These are phyloP conservation scores for Monochamus saltuarius DNA, from an alignment of 1,140 invertebrate genomes.

Conservation along the genomic window DNA sequence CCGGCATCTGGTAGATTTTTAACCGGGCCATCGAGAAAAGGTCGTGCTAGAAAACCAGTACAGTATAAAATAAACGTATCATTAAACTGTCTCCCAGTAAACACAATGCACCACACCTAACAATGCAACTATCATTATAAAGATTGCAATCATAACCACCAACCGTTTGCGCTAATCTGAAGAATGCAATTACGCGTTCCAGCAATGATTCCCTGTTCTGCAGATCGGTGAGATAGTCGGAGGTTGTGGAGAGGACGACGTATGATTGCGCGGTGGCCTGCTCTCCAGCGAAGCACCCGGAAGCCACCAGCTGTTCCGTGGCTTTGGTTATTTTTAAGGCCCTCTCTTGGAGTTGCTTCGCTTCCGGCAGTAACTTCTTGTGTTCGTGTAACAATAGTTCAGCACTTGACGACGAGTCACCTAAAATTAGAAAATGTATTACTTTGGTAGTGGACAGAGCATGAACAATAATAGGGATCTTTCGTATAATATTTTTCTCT, in stretches of 20 bases:
- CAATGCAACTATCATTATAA: background rate
- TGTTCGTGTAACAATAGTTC: constrained; percentile 70
- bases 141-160: constrained; percentile 31
- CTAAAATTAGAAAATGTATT: constrained; percentile 40
- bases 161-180: constrained; percentile 70
- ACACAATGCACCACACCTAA: background rate
- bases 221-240: constrained; percentile 72
- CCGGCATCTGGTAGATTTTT: background rate
- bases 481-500: no score
- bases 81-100: no score
- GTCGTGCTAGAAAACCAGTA: no score
- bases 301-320: constrained; percentile 72
- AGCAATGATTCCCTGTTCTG: constrained; percentile 71
- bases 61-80: no score
- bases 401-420: constrained; percentile 69
- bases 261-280: constrained; percentile 74
- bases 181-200: constrained; percentile 71
- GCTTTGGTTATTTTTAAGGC: constrained; percentile 75
- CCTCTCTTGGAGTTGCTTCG: constrained; percentile 74
- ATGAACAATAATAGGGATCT: no score
- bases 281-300: constrained; percentile 69
- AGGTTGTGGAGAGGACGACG: constrained; percentile 68
- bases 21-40: background rate
- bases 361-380: constrained; percentile 70
- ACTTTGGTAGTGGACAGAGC: no score